Base-by-base conservation (phyloP, 2,113 vertebrate species). In the Misgurnus anguillicaudatus region DNA sequence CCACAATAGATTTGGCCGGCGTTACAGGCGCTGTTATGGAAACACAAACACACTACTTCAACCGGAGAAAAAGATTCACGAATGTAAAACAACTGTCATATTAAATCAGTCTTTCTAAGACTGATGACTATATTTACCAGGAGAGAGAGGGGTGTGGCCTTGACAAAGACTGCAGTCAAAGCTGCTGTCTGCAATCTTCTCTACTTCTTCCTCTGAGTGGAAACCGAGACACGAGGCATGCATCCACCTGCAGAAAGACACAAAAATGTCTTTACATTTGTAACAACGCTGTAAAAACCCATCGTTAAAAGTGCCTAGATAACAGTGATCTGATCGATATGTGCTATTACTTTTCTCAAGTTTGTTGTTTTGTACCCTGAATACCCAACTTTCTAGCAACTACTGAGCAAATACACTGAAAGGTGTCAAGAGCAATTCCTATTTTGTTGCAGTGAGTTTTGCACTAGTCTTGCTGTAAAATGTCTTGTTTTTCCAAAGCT, bases 151-250 rank as follows among this genome's bases (percentile, higher is more conserved):
- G 85, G 94, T 92, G 84, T 95, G 96, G 83, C 94, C 92, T 89
- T 94, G 92, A 87, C 97, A 99, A 92, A 96, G 94, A 87, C 94
- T 95, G 91, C 97, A 99, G 89, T 99, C 96, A 83, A 98, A 99
- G 85, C 95, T 94, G 88, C 89, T 91, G 80, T 99, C 97, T 68
- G 95, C 95, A 77, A 93, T 94, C 85, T 90, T 95, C 89, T 99
- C 97, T 80, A 99, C 94, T 86, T 98, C 97, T 85, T 96, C 95
- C 83, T 98, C 97, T 47, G 95, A 94, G 87, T 93, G 95, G 83
- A 99, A 93, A 87, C 94, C 95, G 88, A 99, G 96, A 92, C 97
- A 99, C 79, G 93, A 91, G n/a, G 96, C 95, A 87, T 99, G 97
- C 91, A 98, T 96, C 97, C 97, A 99, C 89, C 97, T 99, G 39